Base-by-base conservation (phyloP, 1,140 invertebrate species). In the Mizuhopecten yessoensis region DNA sequence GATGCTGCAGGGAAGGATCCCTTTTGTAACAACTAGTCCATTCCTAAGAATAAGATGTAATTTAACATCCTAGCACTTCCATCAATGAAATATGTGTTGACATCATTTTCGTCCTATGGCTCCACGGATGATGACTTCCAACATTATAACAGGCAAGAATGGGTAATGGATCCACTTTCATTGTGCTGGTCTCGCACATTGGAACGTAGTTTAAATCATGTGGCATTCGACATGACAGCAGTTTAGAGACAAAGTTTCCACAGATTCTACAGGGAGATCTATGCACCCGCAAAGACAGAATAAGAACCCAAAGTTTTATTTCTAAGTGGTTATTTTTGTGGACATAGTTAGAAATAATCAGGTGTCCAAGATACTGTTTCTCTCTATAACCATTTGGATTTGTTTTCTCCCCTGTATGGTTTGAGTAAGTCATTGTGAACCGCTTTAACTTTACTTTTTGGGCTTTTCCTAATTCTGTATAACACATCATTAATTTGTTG, bases 11-110 rank as follows among this genome's bases (percentile, higher is more conserved):
- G 45, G 20, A 13, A 49, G 45, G 15, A 17, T 49, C 20, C 45
- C 20, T 15, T 49, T 5, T 49, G 45, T 49, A 15, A 49, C 15
- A 9, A 2, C 20, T 2, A 20, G 15, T 49, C 34, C 89, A 90
- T 45, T 86, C 17, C 89, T 36, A 1, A 90, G 34, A 42, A 42
- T 87, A 29, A 87, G 29, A 90, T 34, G n/a, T 33, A 42, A 34
- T 90, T 11, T 23, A 90, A 87, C 20, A 86, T 45, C 11, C n/a
- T 90, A 1, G 86, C 34, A 90, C 86, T 86, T 42, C 42, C 34
- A 39, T 90, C 86, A 3, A 90, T 42, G 11, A 87, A 87, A 7
- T 36, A 3, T 20, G 13, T 17, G 0, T 0, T 34, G 29, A 33
- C 0, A 0, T 36, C 0, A 42, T n/a, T 39, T 86, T 42, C 86